Conservation (phyloP, 2,888 invertebrate genomes). For the Portevinia maculata region DNA sequence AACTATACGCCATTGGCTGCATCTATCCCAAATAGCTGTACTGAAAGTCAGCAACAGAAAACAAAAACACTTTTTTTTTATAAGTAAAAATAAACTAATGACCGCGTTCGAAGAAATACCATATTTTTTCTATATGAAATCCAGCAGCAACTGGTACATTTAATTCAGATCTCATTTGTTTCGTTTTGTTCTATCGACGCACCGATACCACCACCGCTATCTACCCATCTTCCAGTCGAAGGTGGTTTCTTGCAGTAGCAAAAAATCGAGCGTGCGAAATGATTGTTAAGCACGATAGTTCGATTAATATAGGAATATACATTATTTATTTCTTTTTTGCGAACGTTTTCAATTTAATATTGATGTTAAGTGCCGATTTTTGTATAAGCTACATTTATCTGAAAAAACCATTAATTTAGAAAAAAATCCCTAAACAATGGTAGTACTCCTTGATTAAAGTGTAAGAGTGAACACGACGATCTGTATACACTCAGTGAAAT, state of each 20-base stretch:
- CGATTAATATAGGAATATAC: not conserved
- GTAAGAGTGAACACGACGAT: constrained; percentile 33
- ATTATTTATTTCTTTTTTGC: not conserved
- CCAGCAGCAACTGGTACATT: no score
- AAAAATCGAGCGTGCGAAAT: not conserved
- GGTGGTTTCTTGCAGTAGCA: constrained; percentile 2
- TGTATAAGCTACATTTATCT: constrained; percentile 2
- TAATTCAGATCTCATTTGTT: constrained; percentile 1
- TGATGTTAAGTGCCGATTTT: constrained; percentile 4
- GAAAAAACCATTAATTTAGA: not conserved
- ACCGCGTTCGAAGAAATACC: no score
- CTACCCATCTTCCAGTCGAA: constrained; percentile 30
- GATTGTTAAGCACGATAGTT: not conserved
- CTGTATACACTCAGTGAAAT: not conserved
- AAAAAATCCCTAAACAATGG: not conserved
- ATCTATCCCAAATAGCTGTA: no score
- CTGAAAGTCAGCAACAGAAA: no score
- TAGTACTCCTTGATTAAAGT: not conserved
- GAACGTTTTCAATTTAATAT: constrained; percentile 26
- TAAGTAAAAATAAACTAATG: no score
- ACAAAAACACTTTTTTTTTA: no score
- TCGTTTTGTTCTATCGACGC: constrained; percentile 4
- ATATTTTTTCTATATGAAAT: no score
- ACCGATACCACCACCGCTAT: not conserved
- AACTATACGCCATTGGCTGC: no score